These are phyloP conservation scores for Sebastes itinus DNA, from an alignment of 2,797 vertebrate species.

Conservation along the genomic window DNA sequence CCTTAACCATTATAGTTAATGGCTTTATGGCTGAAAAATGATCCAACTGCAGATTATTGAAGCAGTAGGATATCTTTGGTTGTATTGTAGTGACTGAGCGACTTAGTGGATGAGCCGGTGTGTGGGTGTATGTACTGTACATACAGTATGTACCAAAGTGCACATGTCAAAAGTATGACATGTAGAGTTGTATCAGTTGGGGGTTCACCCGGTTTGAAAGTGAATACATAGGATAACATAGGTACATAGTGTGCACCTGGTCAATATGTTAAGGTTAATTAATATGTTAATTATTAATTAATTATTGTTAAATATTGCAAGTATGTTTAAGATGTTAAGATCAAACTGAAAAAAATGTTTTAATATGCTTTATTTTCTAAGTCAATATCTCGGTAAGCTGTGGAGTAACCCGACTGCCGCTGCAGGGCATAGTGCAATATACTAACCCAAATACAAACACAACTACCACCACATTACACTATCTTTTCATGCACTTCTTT, in stretches of 20 bases:
- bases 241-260: neutral
- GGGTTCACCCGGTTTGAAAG: neutral
- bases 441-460: neutral
- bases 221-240: neutral
- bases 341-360: neutral
- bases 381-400: neutral
- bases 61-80: slow-evolving; percentile 10
- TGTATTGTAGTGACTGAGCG: neutral
- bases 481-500: neutral
- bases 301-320: neutral
- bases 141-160: neutral
- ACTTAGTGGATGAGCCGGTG: neutral
- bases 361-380: neutral
- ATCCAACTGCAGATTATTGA: slow-evolving; percentile 26
- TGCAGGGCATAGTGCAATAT: neutral
- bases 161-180: neutral
- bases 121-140: neutral
- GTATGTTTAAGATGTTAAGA: neutral
- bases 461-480: neutral
- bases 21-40: slow-evolving; percentile 51
- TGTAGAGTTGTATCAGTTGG: neutral
- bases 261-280: neutral
- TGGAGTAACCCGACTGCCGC: neutral
- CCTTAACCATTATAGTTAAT: slow-evolving; percentile 53
- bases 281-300: neutral